Conservation (phyloP, 2,888 invertebrate genomes). For the Drosophila prolongata region DNA sequence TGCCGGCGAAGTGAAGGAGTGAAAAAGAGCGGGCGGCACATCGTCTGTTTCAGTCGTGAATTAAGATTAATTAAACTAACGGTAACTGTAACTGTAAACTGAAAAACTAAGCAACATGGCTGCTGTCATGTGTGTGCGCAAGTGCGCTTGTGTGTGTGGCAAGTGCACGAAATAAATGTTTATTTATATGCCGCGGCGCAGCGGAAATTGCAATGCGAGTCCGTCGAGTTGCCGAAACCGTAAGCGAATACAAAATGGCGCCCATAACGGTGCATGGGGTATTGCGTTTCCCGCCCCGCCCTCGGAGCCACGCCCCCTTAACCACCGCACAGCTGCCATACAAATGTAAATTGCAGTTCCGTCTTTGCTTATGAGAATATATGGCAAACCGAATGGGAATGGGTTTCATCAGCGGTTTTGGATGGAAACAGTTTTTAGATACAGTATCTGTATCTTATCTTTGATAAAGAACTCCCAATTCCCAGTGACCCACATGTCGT, state of each 20-base stretch:
- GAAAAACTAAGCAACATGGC: conserved; percentile 56
- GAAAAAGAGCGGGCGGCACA: conserved; percentile 25
- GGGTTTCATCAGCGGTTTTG: conserved; percentile 48
- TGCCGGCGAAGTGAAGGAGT: conserved; percentile 70
- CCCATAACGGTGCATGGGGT: conserved; percentile 70
- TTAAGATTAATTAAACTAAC: conserved; percentile 79
- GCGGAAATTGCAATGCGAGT: conserved; percentile 75
- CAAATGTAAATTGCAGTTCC: conserved; percentile 71
- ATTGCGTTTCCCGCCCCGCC: conserved; percentile 17
- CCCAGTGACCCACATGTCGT: conserved; percentile 14
- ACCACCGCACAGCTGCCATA: conserved; percentile 35
- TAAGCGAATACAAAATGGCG: conserved; percentile 71
- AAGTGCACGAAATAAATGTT: conserved; percentile 73
- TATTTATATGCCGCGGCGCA: conserved; percentile 72
- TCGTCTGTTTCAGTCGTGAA: conserved; percentile 77
- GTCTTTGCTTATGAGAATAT: conserved; percentile 57
- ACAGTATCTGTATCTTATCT: not conserved
- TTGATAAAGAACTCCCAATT: not conserved
- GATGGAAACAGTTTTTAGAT: conserved; percentile 3
- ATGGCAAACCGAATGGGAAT: conserved; percentile 66
- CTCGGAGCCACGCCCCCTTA: not conserved
- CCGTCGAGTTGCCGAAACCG: conserved; percentile 50
- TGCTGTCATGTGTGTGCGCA: conserved; percentile 46
- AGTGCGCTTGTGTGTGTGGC: conserved; percentile 45
- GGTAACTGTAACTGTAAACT: conserved; percentile 69